A percentile compares a stretch with the other conserved stretches of the same genome.
Evolutionary conservation across 2,113 vertebrate species (phyloP).

Genomic region (Pterocles gutturalis): DNA sequence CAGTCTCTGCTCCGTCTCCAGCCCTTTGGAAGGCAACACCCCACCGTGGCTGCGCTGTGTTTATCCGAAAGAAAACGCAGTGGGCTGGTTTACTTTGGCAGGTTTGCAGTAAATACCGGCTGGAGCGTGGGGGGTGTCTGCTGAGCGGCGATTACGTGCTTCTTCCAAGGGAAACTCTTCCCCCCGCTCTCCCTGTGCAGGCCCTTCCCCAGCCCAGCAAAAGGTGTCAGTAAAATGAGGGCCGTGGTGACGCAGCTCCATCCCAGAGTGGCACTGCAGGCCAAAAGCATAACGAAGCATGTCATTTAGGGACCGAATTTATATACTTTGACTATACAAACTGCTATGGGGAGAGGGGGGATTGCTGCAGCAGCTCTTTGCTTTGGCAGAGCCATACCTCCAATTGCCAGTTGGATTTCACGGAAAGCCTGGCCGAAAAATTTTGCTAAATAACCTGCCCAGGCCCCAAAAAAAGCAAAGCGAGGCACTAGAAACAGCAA

Average conservation of each 20-base stretch:
- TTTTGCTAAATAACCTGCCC: neutral
- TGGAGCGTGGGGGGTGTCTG: slow-evolving; percentile 72
- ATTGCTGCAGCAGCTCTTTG: neutral
- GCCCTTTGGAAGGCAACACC: slow-evolving; percentile 37
- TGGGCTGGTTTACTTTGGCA: slow-evolving; percentile 68
- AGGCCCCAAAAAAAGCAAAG: accelerated
- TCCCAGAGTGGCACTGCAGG: slow-evolving; percentile 58
- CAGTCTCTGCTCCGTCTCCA: neutral
- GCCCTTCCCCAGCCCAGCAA: slow-evolving; percentile 73
- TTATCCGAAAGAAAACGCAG: slow-evolving; percentile 63
- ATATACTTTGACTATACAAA: slow-evolving; percentile 57
- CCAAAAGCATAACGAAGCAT: slow-evolving; percentile 74
- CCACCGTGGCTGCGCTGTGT: slow-evolving; percentile 42
- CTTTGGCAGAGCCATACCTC: neutral
- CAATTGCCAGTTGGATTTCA: neutral
- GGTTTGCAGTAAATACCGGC: slow-evolving; percentile 68
- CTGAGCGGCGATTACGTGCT: slow-evolving; percentile 65
- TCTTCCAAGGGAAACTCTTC: slow-evolving; percentile 78
- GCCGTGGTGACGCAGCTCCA: slow-evolving; percentile 72
- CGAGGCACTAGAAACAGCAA: neutral
- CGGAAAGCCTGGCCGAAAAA: neutral
- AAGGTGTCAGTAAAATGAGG: slow-evolving; percentile 79
- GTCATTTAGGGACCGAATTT: slow-evolving; percentile 69
- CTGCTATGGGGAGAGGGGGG: slow-evolving; percentile 42
- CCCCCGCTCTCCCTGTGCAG: slow-evolving; percentile 41